Percentiles rank a stretch among this genome's conserved stretches.
Evolutionary conservation across 23 tunicate genomes (phyloP).

Genomic region (Diplosoma virens): DNA sequence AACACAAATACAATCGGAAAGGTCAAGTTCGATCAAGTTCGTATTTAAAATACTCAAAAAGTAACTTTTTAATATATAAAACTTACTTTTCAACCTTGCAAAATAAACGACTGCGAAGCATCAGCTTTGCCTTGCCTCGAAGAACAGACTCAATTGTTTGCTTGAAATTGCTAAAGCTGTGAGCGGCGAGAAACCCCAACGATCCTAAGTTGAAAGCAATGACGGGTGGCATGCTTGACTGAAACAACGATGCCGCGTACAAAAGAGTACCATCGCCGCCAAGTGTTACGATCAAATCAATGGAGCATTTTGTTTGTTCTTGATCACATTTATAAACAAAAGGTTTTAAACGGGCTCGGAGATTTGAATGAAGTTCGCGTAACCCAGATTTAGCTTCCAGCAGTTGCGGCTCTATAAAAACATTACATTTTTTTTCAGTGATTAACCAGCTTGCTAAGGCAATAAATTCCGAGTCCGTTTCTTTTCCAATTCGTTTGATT

Average conservation of each 20-base stretch:
- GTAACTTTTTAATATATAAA: no score
- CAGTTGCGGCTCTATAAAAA: conserved; percentile 61
- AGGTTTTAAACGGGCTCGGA: not conserved
- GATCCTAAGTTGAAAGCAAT: conserved; percentile 72
- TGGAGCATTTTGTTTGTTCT: not conserved
- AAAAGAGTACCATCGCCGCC: conserved; percentile 87
- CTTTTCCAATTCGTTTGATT: conserved; percentile 52
- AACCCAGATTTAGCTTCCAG: conserved; percentile 9
- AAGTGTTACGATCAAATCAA: conserved; percentile 64
- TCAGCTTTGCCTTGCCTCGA: conserved; percentile 44
- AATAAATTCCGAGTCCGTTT: conserved; percentile 20
- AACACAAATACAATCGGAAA: no score
- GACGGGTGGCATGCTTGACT: conserved; percentile 71
- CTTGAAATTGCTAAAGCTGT: conserved; percentile 26
- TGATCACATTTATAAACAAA: not conserved
- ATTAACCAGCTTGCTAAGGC: conserved; percentile 34
- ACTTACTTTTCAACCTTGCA: conserved; percentile 50
- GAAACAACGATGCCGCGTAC: conserved; percentile 76
- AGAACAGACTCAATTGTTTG: conserved; percentile 39
- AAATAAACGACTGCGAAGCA: conserved; percentile 57
- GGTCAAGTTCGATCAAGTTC: no score
- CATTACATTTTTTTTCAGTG: conserved; percentile 14
- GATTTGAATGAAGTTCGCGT: not conserved
- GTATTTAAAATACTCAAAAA: no score
- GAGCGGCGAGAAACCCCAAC: conserved; percentile 66